phyloP scores from a whole-genome alignment of 2,113 vertebrate genomes.

The Indicator indicator region DNA sequence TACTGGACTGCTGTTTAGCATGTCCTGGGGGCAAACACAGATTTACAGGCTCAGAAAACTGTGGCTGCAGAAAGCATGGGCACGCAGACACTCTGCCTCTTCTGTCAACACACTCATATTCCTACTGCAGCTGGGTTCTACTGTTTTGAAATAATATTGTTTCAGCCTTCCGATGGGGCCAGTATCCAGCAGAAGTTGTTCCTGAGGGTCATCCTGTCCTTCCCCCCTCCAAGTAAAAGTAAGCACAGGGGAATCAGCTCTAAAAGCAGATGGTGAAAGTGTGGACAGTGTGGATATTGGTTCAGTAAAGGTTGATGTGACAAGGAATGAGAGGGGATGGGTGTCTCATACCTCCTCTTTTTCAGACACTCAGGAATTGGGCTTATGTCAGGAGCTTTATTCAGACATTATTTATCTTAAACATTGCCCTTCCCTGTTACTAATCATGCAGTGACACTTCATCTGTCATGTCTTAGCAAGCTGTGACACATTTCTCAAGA shows the following conservation, averaged over 20 bases:
- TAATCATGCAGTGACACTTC: neutral
- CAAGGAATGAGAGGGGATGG: neutral
- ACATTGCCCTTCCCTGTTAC: neutral
- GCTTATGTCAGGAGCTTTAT: neutral
- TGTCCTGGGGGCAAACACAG: neutral
- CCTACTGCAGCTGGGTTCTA: neutral
- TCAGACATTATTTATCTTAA: neutral
- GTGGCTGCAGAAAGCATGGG: neutral
- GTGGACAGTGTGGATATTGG: neutral
- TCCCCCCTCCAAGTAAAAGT: no score
- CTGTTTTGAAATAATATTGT: neutral
- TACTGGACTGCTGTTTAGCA: neutral
- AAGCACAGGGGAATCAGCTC: neutral
- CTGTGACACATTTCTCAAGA: neutral
- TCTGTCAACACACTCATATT: neutral
- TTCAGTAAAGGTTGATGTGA: neutral
- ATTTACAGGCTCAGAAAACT: neutral
- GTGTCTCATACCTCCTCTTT: neutral
- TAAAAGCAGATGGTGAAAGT: neutral
- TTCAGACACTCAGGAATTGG: neutral
- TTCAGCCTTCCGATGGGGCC: neutral
- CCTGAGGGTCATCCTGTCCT: neutral
- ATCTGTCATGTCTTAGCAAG: neutral
- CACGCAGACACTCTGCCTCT: neutral
- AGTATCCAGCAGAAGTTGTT: neutral